phyloP scores from a whole-genome alignment of 2,888 invertebrate genomes.

The Diploptera punctata region DNA sequence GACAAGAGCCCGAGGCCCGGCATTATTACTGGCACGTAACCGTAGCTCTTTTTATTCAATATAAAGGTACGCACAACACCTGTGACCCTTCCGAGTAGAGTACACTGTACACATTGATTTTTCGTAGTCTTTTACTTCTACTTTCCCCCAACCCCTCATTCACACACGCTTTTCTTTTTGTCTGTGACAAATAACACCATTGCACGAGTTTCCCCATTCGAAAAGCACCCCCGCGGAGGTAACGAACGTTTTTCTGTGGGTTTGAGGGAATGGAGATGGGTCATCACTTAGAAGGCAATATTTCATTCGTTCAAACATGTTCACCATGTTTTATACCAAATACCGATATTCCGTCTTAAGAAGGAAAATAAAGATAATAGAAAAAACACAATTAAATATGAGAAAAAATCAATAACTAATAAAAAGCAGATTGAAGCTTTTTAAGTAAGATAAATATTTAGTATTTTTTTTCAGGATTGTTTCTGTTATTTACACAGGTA shows the following conservation, averaged over 20 bases:
- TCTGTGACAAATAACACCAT: slow-evolving; percentile 16
- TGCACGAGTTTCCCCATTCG: not conserved
- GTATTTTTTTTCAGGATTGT: too few relatives aligned
- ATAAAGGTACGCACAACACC: not conserved
- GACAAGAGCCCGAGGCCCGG: too few relatives aligned
- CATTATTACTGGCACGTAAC: too few relatives aligned
- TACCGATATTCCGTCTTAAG: too few relatives aligned
- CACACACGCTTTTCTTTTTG: not conserved
- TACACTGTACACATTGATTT: not conserved
- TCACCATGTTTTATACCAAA: too few relatives aligned
- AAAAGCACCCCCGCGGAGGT: slow-evolving; percentile 2
- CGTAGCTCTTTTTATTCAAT: not conserved
- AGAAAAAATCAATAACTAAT: too few relatives aligned
- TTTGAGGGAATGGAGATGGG: not conserved
- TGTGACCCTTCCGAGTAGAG: not conserved
- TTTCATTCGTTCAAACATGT: slow-evolving; percentile 4
- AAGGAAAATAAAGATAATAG: too few relatives aligned
- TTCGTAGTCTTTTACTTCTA: not conserved
- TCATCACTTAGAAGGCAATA: slow-evolving; percentile 8
- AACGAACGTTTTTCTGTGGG: not conserved
- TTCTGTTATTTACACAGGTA: too few relatives aligned
- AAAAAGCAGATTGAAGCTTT: too few relatives aligned
- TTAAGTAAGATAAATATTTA: too few relatives aligned
- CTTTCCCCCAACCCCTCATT: not conserved
- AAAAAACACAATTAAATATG: too few relatives aligned